Conservation (phyloP, 2,888 invertebrate species). For the Pimpla rufipes region DNA sequence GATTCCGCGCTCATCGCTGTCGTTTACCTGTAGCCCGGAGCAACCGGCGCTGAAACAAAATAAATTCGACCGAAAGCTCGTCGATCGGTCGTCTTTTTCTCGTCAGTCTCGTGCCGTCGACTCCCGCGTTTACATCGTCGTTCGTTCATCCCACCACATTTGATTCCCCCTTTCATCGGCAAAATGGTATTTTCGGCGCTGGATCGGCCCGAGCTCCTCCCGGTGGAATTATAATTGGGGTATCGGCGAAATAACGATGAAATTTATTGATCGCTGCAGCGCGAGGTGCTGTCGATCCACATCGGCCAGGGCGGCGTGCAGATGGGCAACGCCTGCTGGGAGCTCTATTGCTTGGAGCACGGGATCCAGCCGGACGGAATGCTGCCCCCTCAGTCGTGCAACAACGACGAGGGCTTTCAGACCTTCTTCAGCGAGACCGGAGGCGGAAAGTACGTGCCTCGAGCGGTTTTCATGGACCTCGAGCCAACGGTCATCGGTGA, state of each 20-base stretch:
- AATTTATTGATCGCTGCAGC: constrained; percentile 86
- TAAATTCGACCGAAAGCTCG: neutral
- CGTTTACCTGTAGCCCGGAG: constrained; percentile 61
- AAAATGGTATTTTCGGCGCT: constrained; percentile 50
- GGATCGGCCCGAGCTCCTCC: neutral
- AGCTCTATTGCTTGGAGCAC: constrained; percentile 93
- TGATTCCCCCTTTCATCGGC: constrained; percentile 10
- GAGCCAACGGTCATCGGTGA: constrained; percentile 95
- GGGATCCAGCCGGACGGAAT: constrained; percentile 93
- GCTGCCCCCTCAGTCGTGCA: constrained; percentile 85
- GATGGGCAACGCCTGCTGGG: constrained; percentile 95
- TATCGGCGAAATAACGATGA: neutral
- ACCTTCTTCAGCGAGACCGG: constrained; percentile 94
- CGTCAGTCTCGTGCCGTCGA: constrained; percentile 61
- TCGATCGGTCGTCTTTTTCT: constrained; percentile 26
- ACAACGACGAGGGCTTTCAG: constrained; percentile 87
- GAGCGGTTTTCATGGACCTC: constrained; percentile 94
- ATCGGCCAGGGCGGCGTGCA: constrained; percentile 95
- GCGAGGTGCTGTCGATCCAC: constrained; percentile 95
- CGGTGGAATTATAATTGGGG: neutral
- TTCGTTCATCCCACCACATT: constrained; percentile 68
- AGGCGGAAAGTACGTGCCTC: constrained; percentile 94
- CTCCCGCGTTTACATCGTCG: constrained; percentile 64
- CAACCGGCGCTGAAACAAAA: constrained; percentile 57
- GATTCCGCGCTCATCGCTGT: constrained; percentile 29